Evolutionary conservation across 1,140 invertebrate genomes (phyloP).

Genomic region (Sarcophaga bullata): DNA sequence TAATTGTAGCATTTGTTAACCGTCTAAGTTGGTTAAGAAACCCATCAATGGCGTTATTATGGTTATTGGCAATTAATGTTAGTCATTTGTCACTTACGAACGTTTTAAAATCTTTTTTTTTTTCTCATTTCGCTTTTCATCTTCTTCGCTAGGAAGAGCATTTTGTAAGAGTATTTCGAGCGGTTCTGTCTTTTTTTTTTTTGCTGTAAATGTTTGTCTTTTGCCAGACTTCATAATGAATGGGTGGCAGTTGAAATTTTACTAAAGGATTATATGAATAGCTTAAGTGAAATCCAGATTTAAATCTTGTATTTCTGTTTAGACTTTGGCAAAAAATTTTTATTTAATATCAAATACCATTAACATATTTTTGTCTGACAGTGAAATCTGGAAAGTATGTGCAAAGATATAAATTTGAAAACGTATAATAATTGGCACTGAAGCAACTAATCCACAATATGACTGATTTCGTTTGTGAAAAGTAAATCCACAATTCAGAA

Average conservation of each 20-base stretch:
- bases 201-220: neutral
- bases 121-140: neutral
- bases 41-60: slow-evolving; percentile 29
- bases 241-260: neutral
- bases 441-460: neutral
- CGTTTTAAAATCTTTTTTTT: neutral
- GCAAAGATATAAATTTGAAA: neutral
- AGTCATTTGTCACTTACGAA: slow-evolving; percentile 36
- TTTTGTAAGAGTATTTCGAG: no score
- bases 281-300: slow-evolving; percentile 3
- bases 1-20: slow-evolving; percentile 33
- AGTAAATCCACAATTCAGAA: no score
- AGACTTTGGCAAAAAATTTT: neutral
- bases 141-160: no score
- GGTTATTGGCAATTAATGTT: slow-evolving; percentile 33
- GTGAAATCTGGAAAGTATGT: neutral
- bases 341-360: slow-evolving; percentile 11
- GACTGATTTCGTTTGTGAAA: neutral
- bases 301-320: neutral
- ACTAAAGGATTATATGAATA: neutral
- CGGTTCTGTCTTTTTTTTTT: no score
- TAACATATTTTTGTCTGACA: neutral
- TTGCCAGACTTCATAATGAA: neutral
- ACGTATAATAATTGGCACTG: neutral
- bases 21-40: slow-evolving; percentile 22